Evolutionary conservation across 2,797 vertebrate genomes (phyloP), one percentile per base, ranked within the genome.

Genomic region (Rhinoraja longicauda): DNA sequence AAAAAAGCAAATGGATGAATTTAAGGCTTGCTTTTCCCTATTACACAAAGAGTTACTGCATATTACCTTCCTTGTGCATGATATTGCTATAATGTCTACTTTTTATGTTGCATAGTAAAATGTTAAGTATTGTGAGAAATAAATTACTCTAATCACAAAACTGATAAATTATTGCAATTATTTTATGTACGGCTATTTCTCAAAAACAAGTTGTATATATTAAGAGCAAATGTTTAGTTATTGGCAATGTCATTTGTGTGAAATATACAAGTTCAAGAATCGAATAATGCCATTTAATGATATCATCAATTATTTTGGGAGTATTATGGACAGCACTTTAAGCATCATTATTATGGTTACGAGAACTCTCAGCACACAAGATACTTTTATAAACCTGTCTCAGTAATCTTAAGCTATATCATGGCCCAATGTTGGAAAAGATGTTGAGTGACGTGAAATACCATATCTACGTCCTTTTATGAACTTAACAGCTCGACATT

Each of bases 1-100:
- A 94, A 96, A 94, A 95, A 92, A 92, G 95, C 96, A 96, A 94
- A 94, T 95, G 96, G 97, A 96, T 97, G 95, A 95, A 97, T 97
- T 93, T 79, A 93, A 45, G 62, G 92, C 75, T 76, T 79, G 75
- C 92, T 64, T 36, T 93, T 76, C 92, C 92, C 92, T 93, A 93
- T 81, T 93, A 93, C 76, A 92, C 90, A 92, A 92, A 92, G 90
- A 92, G 72, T 97, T 97, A 97, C 96, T 96, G 95, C 94, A 95
- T 96, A 97, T 97, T 97, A 96, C 96, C 36, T 92, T 92, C 70
- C 39, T 97, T 96, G 96, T 97, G 96, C 95, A 95, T 96, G 96
- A 95, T 96, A 96, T 94, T 94, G 94, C 96, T 96, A 96, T 96
- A 96, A 97, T 95, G 95, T 94, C 95, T 95, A 95, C 95, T 96